phyloP scores from a whole-genome alignment of 2,113 vertebrate genomes.

The Tympanuchus pallidicinctus region DNA sequence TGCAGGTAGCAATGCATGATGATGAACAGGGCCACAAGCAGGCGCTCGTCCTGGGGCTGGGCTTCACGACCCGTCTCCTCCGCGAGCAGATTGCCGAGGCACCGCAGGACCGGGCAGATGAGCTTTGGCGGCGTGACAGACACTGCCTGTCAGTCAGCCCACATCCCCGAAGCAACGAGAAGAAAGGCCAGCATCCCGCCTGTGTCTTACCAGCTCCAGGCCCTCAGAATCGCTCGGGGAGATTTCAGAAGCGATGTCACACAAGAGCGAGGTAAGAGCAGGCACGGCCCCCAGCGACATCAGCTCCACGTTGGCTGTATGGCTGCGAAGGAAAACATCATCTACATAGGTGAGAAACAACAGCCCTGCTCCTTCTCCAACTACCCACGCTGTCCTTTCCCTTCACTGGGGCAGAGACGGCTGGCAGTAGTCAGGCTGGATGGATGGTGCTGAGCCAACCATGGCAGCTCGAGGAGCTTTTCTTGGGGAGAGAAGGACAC shows the following conservation, averaged over 20 bases:
- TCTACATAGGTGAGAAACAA: not conserved
- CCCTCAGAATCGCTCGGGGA: constrained; percentile 71
- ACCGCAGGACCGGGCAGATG: constrained; percentile 89
- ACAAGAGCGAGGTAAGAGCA: constrained; percentile 80
- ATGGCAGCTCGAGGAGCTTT: not conserved
- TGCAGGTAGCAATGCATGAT: constrained; percentile 82
- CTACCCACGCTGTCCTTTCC: not conserved
- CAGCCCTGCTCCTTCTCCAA: not conserved
- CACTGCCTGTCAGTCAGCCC: rapidly evolving
- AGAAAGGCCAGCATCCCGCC: not conserved
- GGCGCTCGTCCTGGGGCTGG: constrained; percentile 70
- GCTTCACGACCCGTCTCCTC: constrained; percentile 47
- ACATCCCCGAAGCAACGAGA: rapidly evolving
- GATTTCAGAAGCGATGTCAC: constrained; percentile 81
- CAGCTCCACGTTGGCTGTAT: constrained; percentile 69
- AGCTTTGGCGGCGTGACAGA: constrained; percentile 75
- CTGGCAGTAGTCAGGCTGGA: not conserved
- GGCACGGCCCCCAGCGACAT: constrained; percentile 78
- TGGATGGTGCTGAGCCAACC: not conserved
- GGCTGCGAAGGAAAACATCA: constrained; percentile 64
- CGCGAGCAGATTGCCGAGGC: constrained; percentile 88
- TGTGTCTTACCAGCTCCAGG: constrained; percentile 85
- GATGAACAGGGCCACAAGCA: constrained; percentile 84
- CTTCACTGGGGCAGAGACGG: not conserved
- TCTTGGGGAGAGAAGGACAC: not conserved